A percentile compares a stretch with the other conserved stretches of the same genome.
Conservation (phyloP, 2,113 vertebrate genomes). For the Calypte anna region DNA sequence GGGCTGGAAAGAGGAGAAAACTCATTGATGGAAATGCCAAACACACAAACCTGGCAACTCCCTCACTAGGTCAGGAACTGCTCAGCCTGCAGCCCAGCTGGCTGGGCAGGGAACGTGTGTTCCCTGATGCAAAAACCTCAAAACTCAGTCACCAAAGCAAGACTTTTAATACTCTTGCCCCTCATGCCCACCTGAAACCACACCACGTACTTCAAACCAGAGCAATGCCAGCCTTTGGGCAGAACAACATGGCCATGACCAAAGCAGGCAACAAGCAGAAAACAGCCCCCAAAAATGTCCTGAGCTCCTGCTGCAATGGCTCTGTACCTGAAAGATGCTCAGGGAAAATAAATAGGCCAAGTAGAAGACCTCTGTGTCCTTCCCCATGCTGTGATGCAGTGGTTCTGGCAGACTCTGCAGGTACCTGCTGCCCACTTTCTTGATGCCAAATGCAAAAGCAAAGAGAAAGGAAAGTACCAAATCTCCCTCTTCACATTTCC, state of each 20-base stretch:
- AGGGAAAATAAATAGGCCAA: background rate
- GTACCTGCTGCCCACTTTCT: background rate
- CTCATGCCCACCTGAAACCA: background rate
- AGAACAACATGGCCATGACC: background rate
- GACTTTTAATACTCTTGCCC: background rate
- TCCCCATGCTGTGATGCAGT: background rate
- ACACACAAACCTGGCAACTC: background rate
- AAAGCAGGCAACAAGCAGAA: background rate
- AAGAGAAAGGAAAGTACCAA: background rate
- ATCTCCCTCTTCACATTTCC: rapidly evolving
- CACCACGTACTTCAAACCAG: background rate
- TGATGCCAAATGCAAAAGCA: background rate
- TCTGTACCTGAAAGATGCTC: background rate
- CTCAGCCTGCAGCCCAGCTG: background rate
- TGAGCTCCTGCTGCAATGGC: background rate
- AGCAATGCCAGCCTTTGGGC: background rate
- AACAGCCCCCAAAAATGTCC: background rate
- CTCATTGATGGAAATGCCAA: background rate
- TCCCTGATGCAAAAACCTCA: background rate
- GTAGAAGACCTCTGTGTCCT: background rate
- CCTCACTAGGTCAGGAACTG: background rate
- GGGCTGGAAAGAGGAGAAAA: background rate
- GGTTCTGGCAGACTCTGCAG: background rate
- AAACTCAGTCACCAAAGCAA: background rate
- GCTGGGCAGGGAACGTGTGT: background rate